Evolutionary conservation across 2,113 vertebrate species (phyloP), one percentile per base, ranked within the genome.

Genomic region (Lynx canadensis): DNA sequence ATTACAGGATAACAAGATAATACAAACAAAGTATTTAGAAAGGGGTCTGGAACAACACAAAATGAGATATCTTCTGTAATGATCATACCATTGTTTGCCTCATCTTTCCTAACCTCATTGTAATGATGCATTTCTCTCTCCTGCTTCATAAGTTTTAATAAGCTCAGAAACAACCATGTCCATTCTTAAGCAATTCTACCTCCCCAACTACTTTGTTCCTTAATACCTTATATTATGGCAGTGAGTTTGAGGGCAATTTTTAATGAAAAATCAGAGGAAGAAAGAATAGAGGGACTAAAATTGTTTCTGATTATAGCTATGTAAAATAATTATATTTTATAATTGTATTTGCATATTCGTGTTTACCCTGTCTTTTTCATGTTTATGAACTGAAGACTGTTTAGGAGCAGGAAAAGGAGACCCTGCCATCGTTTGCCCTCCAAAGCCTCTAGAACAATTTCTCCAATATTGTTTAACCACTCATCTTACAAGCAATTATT

Each of bases 401-500:
- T 79, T 38, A 66, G 31, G 15, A 27, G 36, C 27, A 87, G 5
- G 14, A 66, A 25, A 76, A 69, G n/a, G 11, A 69, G 15, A 60
- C 0, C 0, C 5, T 60, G 38, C 1, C 31, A 29, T 85, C 6
- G 63, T 50, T 23, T 66, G 81, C 21, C 10, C 6, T 66, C 55
- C 38, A 68, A 2, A 52, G 55, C 16, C 29, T 68, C 79, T 65
- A 57, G 68, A 76, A 81, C 6, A 90, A 63, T 69, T 74, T 92
- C 7, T 36, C 48, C 88, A 48, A 73, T 21, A n/a, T 1, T 85
- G 63, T 36, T 92, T 86, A 93, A 81, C 3, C 33, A 90, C 78
- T 94, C 52, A 95, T 69, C 52, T 91, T 92, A 95, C 7, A 93
- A 52, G 11, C 10, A 65, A 92, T 83, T 93, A 68, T 89, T 94